These are phyloP conservation scores for Botia almorhae DNA, from an alignment of 2,797 vertebrate species.

Conservation along the genomic window DNA sequence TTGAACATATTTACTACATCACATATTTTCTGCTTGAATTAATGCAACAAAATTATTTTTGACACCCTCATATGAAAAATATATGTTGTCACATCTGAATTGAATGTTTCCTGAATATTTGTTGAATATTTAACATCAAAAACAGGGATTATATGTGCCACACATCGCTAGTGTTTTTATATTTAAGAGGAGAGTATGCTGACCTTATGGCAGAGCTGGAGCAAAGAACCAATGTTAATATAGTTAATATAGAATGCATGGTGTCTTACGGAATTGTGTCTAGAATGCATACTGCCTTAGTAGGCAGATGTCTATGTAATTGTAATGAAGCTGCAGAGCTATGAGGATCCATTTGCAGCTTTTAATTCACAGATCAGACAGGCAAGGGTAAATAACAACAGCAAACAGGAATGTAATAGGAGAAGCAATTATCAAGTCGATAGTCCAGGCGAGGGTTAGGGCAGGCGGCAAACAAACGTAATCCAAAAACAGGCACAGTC, in stretches of 20 bases:
- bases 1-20: constrained; percentile 65
- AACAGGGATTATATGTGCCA: constrained; percentile 39
- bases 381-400: too few species aligned
- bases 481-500: too few species aligned
- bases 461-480: too few species aligned
- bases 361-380: too few species aligned
- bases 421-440: too few species aligned
- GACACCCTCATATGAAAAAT: constrained; percentile 32
- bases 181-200: constrained; percentile 22
- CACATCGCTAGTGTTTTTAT: constrained; percentile 35
- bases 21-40: constrained; percentile 45
- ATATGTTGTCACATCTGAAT: constrained; percentile 14
- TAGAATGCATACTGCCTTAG: too few species aligned
- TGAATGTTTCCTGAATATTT: not conserved
- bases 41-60: constrained; percentile 58
- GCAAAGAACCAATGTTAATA: constrained; percentile 23
- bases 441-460: too few species aligned
- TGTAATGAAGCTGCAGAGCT: too few species aligned
- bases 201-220: not conserved
- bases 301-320: too few species aligned
- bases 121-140: constrained; percentile 44
- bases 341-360: too few species aligned
- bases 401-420: too few species aligned
- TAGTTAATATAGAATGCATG: constrained; percentile 32
- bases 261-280: too few species aligned